Percentiles rank a stretch among this genome's conserved stretches.
Evolutionary conservation across 1,140 invertebrate species (phyloP).

Genomic region (Scaptomyza hsui): DNA sequence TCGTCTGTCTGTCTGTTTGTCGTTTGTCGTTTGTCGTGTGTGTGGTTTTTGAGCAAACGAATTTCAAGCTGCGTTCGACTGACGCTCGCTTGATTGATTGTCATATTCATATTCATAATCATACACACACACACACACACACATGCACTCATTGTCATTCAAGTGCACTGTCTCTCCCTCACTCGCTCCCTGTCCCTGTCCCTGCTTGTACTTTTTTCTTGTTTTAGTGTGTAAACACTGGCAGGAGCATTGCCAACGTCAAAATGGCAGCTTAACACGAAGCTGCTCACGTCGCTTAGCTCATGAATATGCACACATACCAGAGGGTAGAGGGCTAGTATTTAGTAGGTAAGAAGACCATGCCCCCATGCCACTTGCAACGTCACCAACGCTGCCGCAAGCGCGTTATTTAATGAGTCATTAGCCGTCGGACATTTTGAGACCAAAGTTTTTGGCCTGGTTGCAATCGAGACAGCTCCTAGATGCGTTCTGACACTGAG

Average conservation of each 20-base stretch:
- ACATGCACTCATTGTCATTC: slow-evolving; percentile 57
- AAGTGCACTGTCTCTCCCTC: slow-evolving; percentile 23
- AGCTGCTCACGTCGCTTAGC: slow-evolving; percentile 46
- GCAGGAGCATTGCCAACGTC: slow-evolving; percentile 52
- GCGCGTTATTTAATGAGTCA: slow-evolving; percentile 78
- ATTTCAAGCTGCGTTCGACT: slow-evolving; percentile 42
- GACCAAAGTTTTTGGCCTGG: slow-evolving; percentile 40
- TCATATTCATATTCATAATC: slow-evolving; percentile 60
- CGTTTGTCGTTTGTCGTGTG: neutral
- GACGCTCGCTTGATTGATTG: slow-evolving; percentile 69
- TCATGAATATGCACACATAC: slow-evolving; percentile 76
- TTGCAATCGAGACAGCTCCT: slow-evolving; percentile 17
- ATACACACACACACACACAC: slow-evolving; percentile 44
- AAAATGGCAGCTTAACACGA: slow-evolving; percentile 82
- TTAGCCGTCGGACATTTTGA: slow-evolving; percentile 48
- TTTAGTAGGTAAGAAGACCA: slow-evolving; percentile 19
- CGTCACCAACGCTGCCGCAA: slow-evolving; percentile 34
- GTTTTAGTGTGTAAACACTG: slow-evolving; percentile 61
- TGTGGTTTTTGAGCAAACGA: slow-evolving; percentile 32
- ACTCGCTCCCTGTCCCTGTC: neutral
- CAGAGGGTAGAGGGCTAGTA: too few relatives aligned
- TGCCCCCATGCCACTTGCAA: slow-evolving; percentile 20
- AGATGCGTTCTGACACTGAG: neutral
- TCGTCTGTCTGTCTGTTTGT: neutral
- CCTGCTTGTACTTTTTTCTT: too few relatives aligned